Percentiles rank a stretch among this genome's conserved stretches.
Evolutionary conservation across 2,888 invertebrate species (phyloP).

Genomic region (Eupithecia dodoneata): DNA sequence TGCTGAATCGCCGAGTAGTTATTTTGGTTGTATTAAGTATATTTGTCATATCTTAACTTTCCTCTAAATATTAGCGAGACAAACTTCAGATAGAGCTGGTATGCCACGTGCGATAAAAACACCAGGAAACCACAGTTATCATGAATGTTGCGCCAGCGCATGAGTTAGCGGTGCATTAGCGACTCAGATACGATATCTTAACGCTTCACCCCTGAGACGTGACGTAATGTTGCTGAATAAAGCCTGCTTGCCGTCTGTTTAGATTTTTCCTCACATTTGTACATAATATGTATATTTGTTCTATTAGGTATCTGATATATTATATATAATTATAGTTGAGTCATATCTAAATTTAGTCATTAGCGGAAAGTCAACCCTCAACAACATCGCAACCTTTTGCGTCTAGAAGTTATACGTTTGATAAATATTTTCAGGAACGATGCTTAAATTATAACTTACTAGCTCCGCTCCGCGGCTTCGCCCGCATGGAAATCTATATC

Average conservation of each 20-base stretch:
- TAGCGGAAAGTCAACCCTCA: too few species aligned
- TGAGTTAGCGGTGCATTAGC: conserved; percentile 81
- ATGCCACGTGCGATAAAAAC: conserved; percentile 23
- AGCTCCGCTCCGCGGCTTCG: too few species aligned
- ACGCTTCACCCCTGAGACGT: conserved; percentile 56
- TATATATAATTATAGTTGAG: too few species aligned
- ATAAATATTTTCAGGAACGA: too few species aligned
- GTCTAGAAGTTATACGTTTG: too few species aligned
- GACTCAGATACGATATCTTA: conserved; percentile 77
- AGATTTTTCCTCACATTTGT: background rate
- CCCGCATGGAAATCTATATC: too few species aligned
- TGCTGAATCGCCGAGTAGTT: conserved; percentile 74
- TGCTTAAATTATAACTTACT: too few species aligned
- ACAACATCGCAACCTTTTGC: too few species aligned
- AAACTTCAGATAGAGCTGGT: background rate
- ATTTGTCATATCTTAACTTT: background rate
- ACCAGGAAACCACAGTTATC: conserved; percentile 42
- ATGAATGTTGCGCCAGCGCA: conserved; percentile 49
- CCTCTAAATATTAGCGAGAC: background rate
- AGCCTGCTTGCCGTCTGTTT: conserved; percentile 28
- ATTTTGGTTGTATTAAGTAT: too few species aligned
- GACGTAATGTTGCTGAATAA: conserved; percentile 25
- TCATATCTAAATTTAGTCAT: too few species aligned
- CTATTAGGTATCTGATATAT: too few species aligned
- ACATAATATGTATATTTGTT: background rate